Conservation (phyloP, 1,140 invertebrate species). For the Trypoxylus dichotomus region DNA sequence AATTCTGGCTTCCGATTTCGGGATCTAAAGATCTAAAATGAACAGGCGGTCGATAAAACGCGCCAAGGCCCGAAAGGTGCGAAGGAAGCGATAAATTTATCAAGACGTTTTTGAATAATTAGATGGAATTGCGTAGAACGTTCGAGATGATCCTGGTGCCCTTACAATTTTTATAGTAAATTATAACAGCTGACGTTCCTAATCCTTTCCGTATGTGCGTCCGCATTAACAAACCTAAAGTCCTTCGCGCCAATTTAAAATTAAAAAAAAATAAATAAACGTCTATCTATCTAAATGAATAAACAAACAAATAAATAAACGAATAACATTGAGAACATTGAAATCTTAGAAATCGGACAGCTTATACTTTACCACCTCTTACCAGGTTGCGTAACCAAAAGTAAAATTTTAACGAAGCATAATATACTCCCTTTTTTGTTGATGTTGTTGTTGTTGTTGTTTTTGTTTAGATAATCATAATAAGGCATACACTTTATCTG, state of each 20-base stretch:
- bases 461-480: background rate
- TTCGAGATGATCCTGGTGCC: background rate
- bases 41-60: no score
- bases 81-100: no score
- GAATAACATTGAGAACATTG: background rate
- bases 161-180: no score
- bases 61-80: no score
- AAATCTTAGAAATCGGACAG: background rate
- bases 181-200: no score
- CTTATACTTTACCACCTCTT: conserved; percentile 9
- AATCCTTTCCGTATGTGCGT: background rate
- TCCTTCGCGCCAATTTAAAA: background rate
- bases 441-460: no score
- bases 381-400: background rate
- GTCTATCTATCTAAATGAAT: background rate
- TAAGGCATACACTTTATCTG: background rate
- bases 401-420: background rate
- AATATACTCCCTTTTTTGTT: background rate
- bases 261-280: background rate
- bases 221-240: background rate
- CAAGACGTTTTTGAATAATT: no score
- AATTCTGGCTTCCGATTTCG: no score
- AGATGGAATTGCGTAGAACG: background rate
- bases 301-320: background rate
- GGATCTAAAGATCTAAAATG: no score